Base-by-base conservation (phyloP, 2,888 invertebrate genomes). In the Pseudococcus longispinus region DNA sequence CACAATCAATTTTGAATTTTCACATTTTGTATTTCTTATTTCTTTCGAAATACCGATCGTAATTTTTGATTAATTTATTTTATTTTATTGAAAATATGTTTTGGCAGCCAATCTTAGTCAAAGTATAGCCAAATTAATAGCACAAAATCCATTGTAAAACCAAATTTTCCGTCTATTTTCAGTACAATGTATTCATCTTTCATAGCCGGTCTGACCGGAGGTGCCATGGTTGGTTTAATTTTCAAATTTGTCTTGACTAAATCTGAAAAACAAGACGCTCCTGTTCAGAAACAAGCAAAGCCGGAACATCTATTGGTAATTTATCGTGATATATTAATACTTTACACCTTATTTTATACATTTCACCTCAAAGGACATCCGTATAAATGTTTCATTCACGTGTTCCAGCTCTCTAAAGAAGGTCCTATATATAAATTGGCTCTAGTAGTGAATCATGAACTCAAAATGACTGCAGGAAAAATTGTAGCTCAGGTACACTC, bases 381-480 rank as follows among this genome's bases (percentile, higher is more conserved):
- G 1, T 20, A 2, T 60, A 5, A 37, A 8, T 37, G 4, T 46
- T 46, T 46, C 37, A 13, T 46, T 60, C 23, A 11, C 13, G 26
- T 32, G 15, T 70, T 70, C 18, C 18, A 70, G 70, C 70, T 70
- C 3, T 29, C 70, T 2, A 15, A 29, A 15, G 70, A 70, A 29
- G 70, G 70, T 2, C 70, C 70, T 0, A 32, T 84, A 26, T 88
- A 85, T 32, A 96, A 98, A 91, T 92, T 98, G 91, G 95, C 97
- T 8, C 91, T 98, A 88, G 95, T 97, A 2, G 95, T 98, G 6
- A 92, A 98, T 89, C 96, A 94, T 90, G 98, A 98, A 90, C 92
- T 98, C 4, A 96, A 96, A 91, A 98, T 98, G 98, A 95, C 96
- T 18, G 97, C 97, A 92, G 97, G 98, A 0, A 98, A 98, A 92